Base-by-base conservation (phyloP, 2,113 vertebrate genomes). In the Canis aureus region DNA sequence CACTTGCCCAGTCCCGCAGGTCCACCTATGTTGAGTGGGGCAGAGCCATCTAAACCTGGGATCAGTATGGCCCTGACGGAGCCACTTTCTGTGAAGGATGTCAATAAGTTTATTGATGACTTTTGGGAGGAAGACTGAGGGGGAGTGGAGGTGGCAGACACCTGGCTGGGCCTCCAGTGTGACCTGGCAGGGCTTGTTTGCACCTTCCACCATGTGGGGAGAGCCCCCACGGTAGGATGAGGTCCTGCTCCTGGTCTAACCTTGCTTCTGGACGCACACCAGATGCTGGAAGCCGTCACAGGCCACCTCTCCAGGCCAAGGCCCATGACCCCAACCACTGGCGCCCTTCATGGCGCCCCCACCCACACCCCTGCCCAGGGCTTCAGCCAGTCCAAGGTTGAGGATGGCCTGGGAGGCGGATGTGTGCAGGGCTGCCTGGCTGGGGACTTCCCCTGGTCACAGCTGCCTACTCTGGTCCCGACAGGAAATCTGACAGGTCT, bases 401-500 rank as follows among this genome's bases (percentile, higher is more conserved):
- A 76, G 79, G 66, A 38, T 16, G 1, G 81, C 22, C n/a, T 20
- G 29, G 84, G 27, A 86, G 92, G 94, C 49, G 87, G 96, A 97
- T 91, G 53, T 95, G 16, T 88, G 22, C 53, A 15, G 76, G 29
- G 22, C 87, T 38, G 90, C 49, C 94, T 74, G 29, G 69, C 64
- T 23, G 55, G 86, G 82, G 94, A 93, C 96, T 95, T 97, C 79
- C 90, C 91, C 89, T 49, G 89, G 49, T 83, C 64, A 57, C 16
- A 13, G 25, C 87, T n/a, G 59, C 35, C 82, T 57, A 91, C 92
- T 35, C 92, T 76, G 0, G 29, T 91, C 95, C 93, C n/a, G 76
- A 97, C 98, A 98, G 98, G 97, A 98, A 98, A 79, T 84, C 82
- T 57, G 59, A 94, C 95, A 85, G 94, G 80, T 97, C 94, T 91